phyloP scores from a whole-genome alignment of 2,113 vertebrate genomes.

The Salminus brasiliensis region DNA sequence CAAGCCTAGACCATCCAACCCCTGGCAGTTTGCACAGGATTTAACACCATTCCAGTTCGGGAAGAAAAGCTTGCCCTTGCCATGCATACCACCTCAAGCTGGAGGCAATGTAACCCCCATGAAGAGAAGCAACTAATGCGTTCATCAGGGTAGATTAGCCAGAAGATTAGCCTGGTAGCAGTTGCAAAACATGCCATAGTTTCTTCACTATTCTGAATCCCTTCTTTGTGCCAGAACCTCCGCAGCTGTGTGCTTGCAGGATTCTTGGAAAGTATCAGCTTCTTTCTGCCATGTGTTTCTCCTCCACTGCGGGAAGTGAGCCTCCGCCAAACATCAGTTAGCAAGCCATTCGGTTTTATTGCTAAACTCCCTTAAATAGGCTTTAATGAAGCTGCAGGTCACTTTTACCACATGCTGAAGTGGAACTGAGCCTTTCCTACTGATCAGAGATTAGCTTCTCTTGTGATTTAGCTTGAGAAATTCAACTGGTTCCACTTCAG shows the following conservation, averaged over 20 bases:
- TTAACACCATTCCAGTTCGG: not conserved
- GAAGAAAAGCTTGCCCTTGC: not conserved
- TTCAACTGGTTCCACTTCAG: not conserved
- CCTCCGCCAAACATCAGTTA: slow-evolving; percentile 67
- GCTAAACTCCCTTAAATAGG: slow-evolving; percentile 36
- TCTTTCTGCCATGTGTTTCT: slow-evolving; percentile 20
- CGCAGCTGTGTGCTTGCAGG: slow-evolving; percentile 1
- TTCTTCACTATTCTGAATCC: not conserved
- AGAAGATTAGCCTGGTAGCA: slow-evolving; percentile 16
- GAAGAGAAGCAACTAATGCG: slow-evolving; percentile 4
- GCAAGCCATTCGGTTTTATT: slow-evolving; percentile 59
- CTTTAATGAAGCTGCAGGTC: slow-evolving; percentile 23
- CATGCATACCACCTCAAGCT: not conserved
- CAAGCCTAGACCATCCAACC: not conserved
- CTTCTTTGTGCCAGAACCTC: not conserved
- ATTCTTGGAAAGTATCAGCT: not conserved
- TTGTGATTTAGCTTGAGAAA: not conserved
- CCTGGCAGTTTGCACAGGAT: not conserved
- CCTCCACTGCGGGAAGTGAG: slow-evolving; percentile 23
- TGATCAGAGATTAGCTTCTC: not conserved
- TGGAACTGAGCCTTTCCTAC: not conserved
- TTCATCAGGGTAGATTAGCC: slow-evolving; percentile 17
- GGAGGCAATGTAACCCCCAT: not conserved
- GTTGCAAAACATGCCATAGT: slow-evolving; percentile 4
- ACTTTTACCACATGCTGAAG: slow-evolving; percentile 24